Base-by-base conservation (phyloP, 1,140 invertebrate species). In the Lanistes nyassanus region DNA sequence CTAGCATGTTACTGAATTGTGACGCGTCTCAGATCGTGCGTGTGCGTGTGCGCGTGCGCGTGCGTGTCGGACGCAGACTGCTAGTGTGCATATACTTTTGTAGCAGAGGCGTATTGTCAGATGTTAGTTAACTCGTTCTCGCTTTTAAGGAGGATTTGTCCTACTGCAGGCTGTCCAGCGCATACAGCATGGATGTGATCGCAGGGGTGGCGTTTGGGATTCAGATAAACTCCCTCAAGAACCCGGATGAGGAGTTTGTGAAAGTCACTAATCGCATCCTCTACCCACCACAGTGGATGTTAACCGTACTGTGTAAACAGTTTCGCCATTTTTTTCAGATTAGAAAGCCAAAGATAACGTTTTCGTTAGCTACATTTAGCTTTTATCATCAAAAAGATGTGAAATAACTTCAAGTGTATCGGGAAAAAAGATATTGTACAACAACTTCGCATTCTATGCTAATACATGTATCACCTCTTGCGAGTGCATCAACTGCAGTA, bases 161-260 rank as follows among this genome's bases (percentile, higher is more conserved):
- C 23, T 26, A 26, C 19, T 42, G 34, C 31, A 79, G 75, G 9
- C 31, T 67, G 26, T 69, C 31, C 51, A 83, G 87, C 0, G 89
- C 88, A 37, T 93, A 90, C 74, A 90, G 91, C 0, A 92, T 92
- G 21, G 92, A 93, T 76, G 87, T 92, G 3, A 92, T 93, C 34
- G 91, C 89, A 2, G 88, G 85, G 7, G 91, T 90, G 51, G 91
- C 90, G 13, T 93, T 92, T 75, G 92, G 92, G 21, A 75, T 93
- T 9, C 83, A 90, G 3, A 88, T 89, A 21, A 90, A 92, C 75
- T 91, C 90, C 2, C 75, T 92, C 7, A 84, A 87, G 0, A 88
- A 93, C 62, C 81, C 84, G 5, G 74, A 89, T 3, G 81, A 87
- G 37, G 66, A 72, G 34, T 84, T 90, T 73, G 82, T 85, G 16